Evolutionary conservation across 2,888 invertebrate species (phyloP).

Genomic region (Agrotis ipsilon): DNA sequence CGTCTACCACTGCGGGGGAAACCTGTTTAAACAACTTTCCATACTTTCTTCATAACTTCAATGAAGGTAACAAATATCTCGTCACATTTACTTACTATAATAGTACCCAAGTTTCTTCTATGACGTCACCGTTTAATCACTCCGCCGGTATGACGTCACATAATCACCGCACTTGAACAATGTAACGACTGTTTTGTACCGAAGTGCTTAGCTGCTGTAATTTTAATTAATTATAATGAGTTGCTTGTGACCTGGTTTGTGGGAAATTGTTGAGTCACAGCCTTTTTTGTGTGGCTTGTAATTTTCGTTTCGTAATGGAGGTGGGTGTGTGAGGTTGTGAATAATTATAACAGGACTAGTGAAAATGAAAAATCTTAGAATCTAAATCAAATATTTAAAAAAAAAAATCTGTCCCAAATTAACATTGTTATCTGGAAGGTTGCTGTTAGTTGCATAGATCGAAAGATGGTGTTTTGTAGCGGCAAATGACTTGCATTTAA

Average conservation of each 20-base stretch:
- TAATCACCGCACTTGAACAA: constrained; percentile 53
- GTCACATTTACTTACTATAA: constrained; percentile 3
- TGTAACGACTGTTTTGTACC: constrained; percentile 56
- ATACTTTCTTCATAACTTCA: too few relatives aligned
- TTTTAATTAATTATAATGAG: constrained; percentile 59
- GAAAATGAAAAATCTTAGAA: too few relatives aligned
- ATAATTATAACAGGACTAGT: background rate
- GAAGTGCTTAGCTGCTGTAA: constrained; percentile 47
- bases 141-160: constrained; percentile 44
- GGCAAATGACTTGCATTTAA: too few relatives aligned
- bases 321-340: constrained; percentile 8
- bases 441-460: too few relatives aligned
- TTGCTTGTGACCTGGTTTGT: constrained; percentile 45
- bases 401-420: too few relatives aligned
- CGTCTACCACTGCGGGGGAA: too few relatives aligned
- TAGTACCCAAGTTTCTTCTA: constrained; percentile 12
- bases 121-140: constrained; percentile 54
- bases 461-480: too few relatives aligned
- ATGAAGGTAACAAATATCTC: too few relatives aligned
- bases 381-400: too few relatives aligned
- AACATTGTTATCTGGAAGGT: too few relatives aligned
- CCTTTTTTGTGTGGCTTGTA: constrained; percentile 23
- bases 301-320: constrained; percentile 17
- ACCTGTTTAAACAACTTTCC: too few relatives aligned
- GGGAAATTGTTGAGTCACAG: constrained; percentile 43